Evolutionary conservation across 1,140 invertebrate species (phyloP).

Genomic region (Pseudomyrmex cubaensis): DNA sequence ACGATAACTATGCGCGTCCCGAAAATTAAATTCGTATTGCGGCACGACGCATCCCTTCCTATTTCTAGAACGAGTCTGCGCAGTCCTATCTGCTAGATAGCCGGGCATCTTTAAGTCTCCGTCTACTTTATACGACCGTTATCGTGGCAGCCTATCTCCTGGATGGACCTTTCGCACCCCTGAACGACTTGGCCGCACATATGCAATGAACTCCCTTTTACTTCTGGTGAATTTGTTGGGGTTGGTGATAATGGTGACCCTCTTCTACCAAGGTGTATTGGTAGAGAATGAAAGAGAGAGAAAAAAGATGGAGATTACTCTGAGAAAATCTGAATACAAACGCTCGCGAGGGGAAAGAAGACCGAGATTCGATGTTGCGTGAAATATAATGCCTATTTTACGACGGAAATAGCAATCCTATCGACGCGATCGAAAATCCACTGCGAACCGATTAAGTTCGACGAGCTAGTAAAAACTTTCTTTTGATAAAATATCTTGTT

Average conservation of each 20-base stretch:
- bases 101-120: slow-evolving; percentile 67
- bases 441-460: slow-evolving; percentile 44
- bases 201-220: slow-evolving; percentile 76
- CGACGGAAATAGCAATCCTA: slow-evolving; percentile 48
- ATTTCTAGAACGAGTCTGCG: slow-evolving; percentile 55
- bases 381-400: slow-evolving; percentile 67
- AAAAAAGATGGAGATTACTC: slow-evolving; percentile 45
- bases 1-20: slow-evolving; percentile 52
- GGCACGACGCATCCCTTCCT: slow-evolving; percentile 34
- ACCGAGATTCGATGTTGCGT: slow-evolving; percentile 66
- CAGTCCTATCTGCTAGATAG: slow-evolving; percentile 48
- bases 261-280: slow-evolving; percentile 41
- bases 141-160: slow-evolving; percentile 70
- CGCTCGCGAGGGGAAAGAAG: neutral
- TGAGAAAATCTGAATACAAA: slow-evolving; percentile 63
- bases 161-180: slow-evolving; percentile 74
- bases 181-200: slow-evolving; percentile 68
- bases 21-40: slow-evolving; percentile 66
- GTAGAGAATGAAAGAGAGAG: slow-evolving; percentile 41
- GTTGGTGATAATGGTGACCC: slow-evolving; percentile 73
- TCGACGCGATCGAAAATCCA: slow-evolving; percentile 43
- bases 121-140: slow-evolving; percentile 70
- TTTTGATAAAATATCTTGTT: neutral
- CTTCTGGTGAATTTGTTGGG: slow-evolving; percentile 73
- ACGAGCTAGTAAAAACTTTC: slow-evolving; percentile 36